These are phyloP conservation scores for Thripadectes ignobilis DNA, from an alignment of 2,797 vertebrate genomes.

Conservation along the genomic window DNA sequence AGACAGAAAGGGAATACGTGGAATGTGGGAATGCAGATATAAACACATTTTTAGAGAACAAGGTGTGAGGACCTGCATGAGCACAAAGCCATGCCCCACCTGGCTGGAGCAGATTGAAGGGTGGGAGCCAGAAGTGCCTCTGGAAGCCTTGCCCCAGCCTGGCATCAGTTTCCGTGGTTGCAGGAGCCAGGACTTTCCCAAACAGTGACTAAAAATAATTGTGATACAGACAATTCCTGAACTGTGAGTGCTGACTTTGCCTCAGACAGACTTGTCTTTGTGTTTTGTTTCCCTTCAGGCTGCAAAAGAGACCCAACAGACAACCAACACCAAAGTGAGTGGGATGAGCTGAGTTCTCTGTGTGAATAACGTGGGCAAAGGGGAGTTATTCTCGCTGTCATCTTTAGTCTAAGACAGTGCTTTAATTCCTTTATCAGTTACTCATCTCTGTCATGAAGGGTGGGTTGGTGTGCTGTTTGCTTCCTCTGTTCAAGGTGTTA, in stretches of 20 bases:
- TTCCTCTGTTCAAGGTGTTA: neutral
- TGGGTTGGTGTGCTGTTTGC: neutral
- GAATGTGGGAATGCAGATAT: rapidly evolving
- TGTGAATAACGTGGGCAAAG: neutral
- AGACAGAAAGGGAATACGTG: neutral
- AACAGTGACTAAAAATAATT: conserved; percentile 20
- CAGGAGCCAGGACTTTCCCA: conserved; percentile 42
- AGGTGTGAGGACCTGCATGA: neutral
- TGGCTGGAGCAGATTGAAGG: neutral
- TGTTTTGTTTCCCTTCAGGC: conserved; percentile 65
- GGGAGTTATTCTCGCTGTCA: neutral
- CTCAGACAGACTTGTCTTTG: conserved; percentile 44
- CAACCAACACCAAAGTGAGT: conserved; percentile 70
- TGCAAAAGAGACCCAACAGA: conserved; percentile 63
- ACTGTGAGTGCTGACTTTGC: neutral
- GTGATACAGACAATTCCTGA: neutral
- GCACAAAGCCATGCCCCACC: neutral
- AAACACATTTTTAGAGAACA: rapidly evolving
- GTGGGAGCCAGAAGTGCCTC: neutral
- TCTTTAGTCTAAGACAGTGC: neutral
- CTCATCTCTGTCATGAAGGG: neutral
- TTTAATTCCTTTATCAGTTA: neutral
- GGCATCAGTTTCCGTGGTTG: conserved; percentile 20
- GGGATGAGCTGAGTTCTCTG: neutral
- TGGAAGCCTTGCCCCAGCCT: neutral